Evolutionary conservation across 2,113 vertebrate genomes (phyloP), one percentile per base, ranked within the genome.

Genomic region (Diphyllodes magnificus): DNA sequence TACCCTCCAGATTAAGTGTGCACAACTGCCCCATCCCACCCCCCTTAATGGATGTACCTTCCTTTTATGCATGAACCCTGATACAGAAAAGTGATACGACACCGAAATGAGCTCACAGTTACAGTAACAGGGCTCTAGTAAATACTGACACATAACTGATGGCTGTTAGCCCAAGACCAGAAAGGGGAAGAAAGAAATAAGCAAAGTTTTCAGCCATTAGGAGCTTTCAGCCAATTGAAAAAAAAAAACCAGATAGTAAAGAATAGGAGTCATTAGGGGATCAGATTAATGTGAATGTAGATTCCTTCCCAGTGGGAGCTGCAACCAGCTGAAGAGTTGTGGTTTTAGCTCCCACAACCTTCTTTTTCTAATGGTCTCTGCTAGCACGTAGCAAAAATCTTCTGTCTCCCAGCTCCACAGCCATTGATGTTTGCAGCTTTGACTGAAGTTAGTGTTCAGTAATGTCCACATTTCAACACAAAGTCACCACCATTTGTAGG

Each of bases 251-350:
- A 50, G 7, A 25, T 71, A 73, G 35, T 72, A 83, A 92, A 93
- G 2, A 86, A 93, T 71, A 96, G 90, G 93, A 97, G 93, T 96
- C 73, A 86, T 91, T 96, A 95, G 90, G 96, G 94, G 95, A 97
- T 88, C 77, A 87, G 24, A 89, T 95, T 81, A 92, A 93, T 90
- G 86, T 90, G 91, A 95, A 97, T 95, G 95, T 92, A 97, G 95
- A 95, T 93, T 92, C 39, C 78, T 96, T 89, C 69, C 71, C 42
- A 44, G 54, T 85, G 92, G 71, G 86, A 96, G 87, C 88, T 82
- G 59, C 59, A 78, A 44, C 42, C 77, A 59, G 60, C 56, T 93
- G 64, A 90, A 92, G 54, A 88, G 82, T 59, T 94, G 68, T 73
- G 1, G 5, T 84, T 90, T 73, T 88, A 73, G 86, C 71, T 93